Evolutionary conservation across 2,113 vertebrate species (phyloP).

Genomic region (Bubo blakistoni): DNA sequence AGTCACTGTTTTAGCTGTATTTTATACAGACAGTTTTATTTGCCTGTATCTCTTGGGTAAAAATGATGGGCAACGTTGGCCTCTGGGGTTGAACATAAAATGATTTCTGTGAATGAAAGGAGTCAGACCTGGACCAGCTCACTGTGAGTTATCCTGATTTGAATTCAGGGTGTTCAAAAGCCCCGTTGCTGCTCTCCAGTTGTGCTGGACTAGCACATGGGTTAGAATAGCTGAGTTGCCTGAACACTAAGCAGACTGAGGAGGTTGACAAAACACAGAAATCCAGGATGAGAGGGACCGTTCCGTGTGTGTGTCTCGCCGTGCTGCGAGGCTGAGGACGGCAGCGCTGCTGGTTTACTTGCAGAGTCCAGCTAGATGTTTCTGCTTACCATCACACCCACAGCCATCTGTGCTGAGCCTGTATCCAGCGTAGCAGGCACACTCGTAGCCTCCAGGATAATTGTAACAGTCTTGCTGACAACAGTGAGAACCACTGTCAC

Average conservation of each 20-base stretch:
- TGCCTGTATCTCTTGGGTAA: neutral
- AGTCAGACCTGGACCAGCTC: neutral
- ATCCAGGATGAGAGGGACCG: fast-evolving
- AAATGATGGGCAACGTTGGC: neutral
- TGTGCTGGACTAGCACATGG: fast-evolving
- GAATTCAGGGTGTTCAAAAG: neutral
- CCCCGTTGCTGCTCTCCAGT: fast-evolving
- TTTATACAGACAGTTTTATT: neutral
- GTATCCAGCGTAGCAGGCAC: conserved; percentile 87
- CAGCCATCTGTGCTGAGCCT: conserved; percentile 83
- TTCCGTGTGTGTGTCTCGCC: fast-evolving
- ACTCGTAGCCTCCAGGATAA: conserved; percentile 91
- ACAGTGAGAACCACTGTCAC: conserved; percentile 75
- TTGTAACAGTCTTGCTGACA: conserved; percentile 92
- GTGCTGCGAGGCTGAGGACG: neutral
- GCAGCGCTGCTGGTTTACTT: fast-evolving
- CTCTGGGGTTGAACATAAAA: neutral
- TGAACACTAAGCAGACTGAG: fast-evolving
- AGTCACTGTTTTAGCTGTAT: neutral
- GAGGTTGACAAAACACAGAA: fast-evolving
- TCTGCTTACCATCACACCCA: conserved; percentile 83
- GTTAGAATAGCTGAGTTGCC: neutral
- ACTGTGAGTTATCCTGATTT: fast-evolving
- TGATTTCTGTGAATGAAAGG: neutral
- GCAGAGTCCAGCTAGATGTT: fast-evolving